Base-by-base conservation (phyloP, 2,888 invertebrate species). In the Idaea biselata region DNA sequence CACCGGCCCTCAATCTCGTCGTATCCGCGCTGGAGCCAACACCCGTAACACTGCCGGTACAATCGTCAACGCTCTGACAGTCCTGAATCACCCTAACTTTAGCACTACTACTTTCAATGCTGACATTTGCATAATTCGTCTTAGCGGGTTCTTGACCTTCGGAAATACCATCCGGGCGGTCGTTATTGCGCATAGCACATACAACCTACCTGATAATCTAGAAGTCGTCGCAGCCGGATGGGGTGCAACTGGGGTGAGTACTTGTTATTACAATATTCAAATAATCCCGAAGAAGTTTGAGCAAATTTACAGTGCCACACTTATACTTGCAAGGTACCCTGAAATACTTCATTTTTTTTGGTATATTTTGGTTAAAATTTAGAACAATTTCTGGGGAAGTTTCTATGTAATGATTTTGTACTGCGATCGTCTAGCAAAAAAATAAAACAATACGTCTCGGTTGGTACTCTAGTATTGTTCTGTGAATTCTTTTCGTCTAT, bases 141-240 rank as follows among this genome's bases (percentile, higher is more conserved):
- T 82, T 14, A 4, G 6, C 4, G 32, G 65, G 0, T 1, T 65
- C 0, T 62, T 84, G 14, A 59, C 58, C 0, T 82, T 62, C 69
- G 62, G 62, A 6, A 3, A 31, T 0, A 32, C 16, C 0, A 68
- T 81, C 6, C 70, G 72, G 16, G 60, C 32, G 0, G 65, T 63
- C 1, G 0, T 69, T 0, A 74, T 82, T n/a, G 55, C 68, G 0
- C 8, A n/a, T 60, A 1, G 71, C 68, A 14, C 71, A 58, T 66
- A 62, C 6, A 8, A 53, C 4, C 0, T 80, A 6, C 73, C 73
- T 8, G 73, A 73, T 6, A 64, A 71, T 18, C 4, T 61, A 1
- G 71, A 78, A 0, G 81, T 82, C 0, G 65, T 74, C 0, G 77
- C 78, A 53, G 76, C 77, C 56, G 83, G 83, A 6, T 83, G 83